Base-by-base conservation (phyloP, 2,888 invertebrate genomes). In the Galeopsomyia nigrocyanea region DNA sequence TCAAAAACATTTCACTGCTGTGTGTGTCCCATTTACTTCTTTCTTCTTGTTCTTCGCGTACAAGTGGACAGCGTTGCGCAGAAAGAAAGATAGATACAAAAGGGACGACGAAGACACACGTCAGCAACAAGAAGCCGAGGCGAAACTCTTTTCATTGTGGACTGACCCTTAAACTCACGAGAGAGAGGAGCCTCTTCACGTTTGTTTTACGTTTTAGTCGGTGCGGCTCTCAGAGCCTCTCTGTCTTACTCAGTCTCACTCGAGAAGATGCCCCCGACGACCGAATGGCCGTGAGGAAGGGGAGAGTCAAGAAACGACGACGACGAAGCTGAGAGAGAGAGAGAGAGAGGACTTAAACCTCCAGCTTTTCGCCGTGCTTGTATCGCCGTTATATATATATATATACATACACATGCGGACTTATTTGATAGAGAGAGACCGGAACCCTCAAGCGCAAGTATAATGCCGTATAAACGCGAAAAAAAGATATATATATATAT, bases 151-250 rank as follows among this genome's bases (percentile, higher is more conserved):
- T 46, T 61, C 51, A 68, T 71, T 71, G 72, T 70, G 62, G 69
- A 72, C 75, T 72, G 75, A 75, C 72, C 75, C 75, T 75, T 68
- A 64, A 60, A 53, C 68, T 68, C 26, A 46, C 5, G 17, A 14
- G 67, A 56, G 26, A 49, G 31, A 21, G 60, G 65, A 57, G 19
- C 63, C 75, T 75, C 75, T 71, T 22, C 58, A 53, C 75, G 68
- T 75, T 69, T 75, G 75, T 75, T 75, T 75, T 75, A 75, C 71
- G 71, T 72, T 69, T 72, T 65, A 70, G 70, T 70, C 65, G 67
- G 9, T 51, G 51, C 46, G 7, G 56, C 53, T 63, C 64, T 63
- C 55, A 50, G 5, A 39, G n/a, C 17, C 31, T 47, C 46, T 71
- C 47, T 31, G n/a, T 53, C 19, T 67, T 65, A 31, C 47, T 62